phyloP scores from a whole-genome alignment of 2,888 invertebrate species.

The Zelleria hepariella region DNA sequence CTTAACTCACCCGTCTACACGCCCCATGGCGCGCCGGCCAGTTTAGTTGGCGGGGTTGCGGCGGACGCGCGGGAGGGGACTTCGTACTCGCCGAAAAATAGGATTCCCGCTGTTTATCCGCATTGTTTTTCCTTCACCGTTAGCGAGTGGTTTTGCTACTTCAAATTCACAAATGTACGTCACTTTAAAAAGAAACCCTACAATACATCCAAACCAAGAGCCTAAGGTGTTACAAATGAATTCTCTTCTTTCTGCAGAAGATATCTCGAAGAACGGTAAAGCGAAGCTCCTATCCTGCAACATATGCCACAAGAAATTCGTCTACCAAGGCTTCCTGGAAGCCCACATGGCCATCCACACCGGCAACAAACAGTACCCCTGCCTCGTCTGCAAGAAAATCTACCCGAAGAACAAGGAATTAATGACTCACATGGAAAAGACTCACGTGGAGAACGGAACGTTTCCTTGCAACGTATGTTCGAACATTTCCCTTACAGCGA shows the following conservation, averaged over 20 bases:
- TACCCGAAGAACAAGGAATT: constrained; percentile 44
- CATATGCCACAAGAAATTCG: constrained; percentile 30
- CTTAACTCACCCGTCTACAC: too few relatives aligned
- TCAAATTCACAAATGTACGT: too few relatives aligned
- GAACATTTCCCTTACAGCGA: constrained; percentile 35
- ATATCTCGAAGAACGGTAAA: constrained; percentile 13
- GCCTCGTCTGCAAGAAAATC: constrained; percentile 36
- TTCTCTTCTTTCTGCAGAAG: constrained; percentile 14
- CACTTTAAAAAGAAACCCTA: too few relatives aligned
- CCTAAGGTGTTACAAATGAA: neutral
- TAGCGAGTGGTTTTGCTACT: too few relatives aligned
- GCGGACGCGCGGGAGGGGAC: too few relatives aligned
- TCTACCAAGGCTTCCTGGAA: constrained; percentile 34
- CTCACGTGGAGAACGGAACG: constrained; percentile 28
- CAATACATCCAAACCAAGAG: too few relatives aligned
- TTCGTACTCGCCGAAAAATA: too few relatives aligned
- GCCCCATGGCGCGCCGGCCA: too few relatives aligned
- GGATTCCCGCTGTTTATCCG: too few relatives aligned
- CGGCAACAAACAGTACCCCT: constrained; percentile 41
- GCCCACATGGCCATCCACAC: constrained; percentile 33
- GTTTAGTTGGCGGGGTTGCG: too few relatives aligned
- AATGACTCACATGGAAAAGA: constrained; percentile 37
- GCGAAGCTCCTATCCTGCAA: constrained; percentile 23
- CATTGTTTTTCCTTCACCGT: too few relatives aligned
- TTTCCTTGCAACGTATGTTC: constrained; percentile 44